Base-by-base conservation (phyloP, 2,888 invertebrate genomes). In the Hyalella azteca region DNA sequence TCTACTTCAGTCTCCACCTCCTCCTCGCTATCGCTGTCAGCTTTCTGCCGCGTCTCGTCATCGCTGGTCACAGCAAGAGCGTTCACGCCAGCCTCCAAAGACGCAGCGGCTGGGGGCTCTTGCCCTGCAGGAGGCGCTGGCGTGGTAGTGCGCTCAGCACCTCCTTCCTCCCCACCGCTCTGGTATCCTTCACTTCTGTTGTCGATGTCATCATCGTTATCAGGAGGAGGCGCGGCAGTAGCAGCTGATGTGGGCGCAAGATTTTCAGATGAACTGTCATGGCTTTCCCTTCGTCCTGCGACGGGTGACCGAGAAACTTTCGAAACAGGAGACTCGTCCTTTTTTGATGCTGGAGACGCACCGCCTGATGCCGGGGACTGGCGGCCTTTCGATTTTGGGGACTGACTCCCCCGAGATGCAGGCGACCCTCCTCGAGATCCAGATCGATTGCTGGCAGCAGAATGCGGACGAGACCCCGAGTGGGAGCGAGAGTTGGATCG, bases 1-100 rank as follows among this genome's bases (percentile, higher is more conserved):
- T 87, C 87, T 15, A 85, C 86, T 36, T 87, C 87, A 7, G 87
- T 87, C 40, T 88, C 88, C 22, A 87, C 87, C 78, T 88, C 87
- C 77, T 85, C 86, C 78, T 85, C 86, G 5, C 85, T 86, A n/a
- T 86, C 86, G 9, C 81, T 84, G 80, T 85, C 85, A n/a, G 77
- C 48, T 54, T 81, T 59, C 40, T 49, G 19, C 19, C 92, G 80
- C 90, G 90, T 5, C 36, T 79, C 73, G 7, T 81, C 73, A 26
- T 45, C 73, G n/a, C 73, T 73, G 22, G 32, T 32, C 22, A 22
- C 78, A 59, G 19, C 41, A 7, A 29, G 7, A 2, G 19, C 50
- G 7, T 9, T 11, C 32, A 50, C 77, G 13, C 1, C 45, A n/a
- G 36, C 66, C 32, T 32, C 36, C 5, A 22, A 5, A 26, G 54